These are phyloP conservation scores for Thereuonema tuberculata DNA, from an alignment of 1,140 invertebrate genomes.

Conservation along the genomic window DNA sequence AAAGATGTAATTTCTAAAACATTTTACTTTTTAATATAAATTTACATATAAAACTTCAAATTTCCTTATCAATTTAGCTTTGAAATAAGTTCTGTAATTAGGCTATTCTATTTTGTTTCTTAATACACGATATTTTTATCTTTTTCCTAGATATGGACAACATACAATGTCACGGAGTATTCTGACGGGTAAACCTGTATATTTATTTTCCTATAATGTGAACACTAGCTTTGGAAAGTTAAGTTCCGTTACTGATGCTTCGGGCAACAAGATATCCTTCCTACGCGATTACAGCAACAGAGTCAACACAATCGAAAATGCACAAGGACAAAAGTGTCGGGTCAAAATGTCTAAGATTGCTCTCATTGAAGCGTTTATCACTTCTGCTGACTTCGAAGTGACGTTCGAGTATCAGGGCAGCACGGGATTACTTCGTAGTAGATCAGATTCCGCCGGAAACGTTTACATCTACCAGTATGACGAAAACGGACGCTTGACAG, in stretches of 20 bases:
- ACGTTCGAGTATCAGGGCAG: constrained; percentile 64
- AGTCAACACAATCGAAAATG: constrained; percentile 80
- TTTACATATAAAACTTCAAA: too few species aligned
- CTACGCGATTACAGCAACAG: constrained; percentile 61
- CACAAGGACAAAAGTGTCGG: constrained; percentile 79
- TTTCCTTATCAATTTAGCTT: too few species aligned
- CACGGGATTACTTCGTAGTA: constrained; percentile 60
- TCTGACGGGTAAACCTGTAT: constrained; percentile 77
- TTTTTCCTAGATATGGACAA: constrained; percentile 78
- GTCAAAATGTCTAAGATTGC: constrained; percentile 75
- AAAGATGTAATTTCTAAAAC: too few species aligned
- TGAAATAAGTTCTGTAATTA: too few species aligned
- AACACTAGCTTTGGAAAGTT: constrained; percentile 91
- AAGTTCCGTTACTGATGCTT: constrained; percentile 78
- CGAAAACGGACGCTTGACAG: constrained; percentile 61
- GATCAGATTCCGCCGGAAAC: constrained; percentile 36
- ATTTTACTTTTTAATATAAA: too few species aligned
- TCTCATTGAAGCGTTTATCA: constrained; percentile 56
- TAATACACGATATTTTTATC: too few species aligned
- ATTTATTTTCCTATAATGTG: constrained; percentile 90
- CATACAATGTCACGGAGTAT: constrained; percentile 85
- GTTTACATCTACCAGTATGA: constrained; percentile 79
- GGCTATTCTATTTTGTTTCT: too few species aligned
- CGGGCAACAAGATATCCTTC: constrained; percentile 84
- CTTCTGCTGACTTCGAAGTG: not conserved